phyloP scores from a whole-genome alignment of 2,113 vertebrate genomes.

The Vicugna pacos region DNA sequence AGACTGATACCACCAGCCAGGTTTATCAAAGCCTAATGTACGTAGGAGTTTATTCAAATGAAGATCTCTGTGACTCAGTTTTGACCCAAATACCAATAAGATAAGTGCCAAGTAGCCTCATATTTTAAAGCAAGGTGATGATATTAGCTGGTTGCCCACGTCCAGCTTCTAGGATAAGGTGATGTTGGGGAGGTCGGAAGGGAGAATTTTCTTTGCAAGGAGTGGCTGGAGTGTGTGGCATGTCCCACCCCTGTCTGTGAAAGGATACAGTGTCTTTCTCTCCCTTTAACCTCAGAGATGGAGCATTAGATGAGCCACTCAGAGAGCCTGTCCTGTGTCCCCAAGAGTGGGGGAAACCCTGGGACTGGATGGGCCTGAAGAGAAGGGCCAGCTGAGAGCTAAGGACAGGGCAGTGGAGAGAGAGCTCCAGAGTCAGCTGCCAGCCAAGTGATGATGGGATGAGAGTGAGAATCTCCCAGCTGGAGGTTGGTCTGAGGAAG shows the following conservation, averaged over 20 bases:
- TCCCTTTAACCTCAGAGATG: neutral
- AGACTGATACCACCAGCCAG: neutral
- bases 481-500: neutral
- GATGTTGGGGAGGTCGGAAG: neutral
- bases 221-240: neutral
- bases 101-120: neutral
- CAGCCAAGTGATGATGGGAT: neutral
- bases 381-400: neutral
- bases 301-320: neutral
- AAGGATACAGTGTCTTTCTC: neutral
- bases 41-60: neutral
- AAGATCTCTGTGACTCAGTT: neutral
- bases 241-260: neutral
- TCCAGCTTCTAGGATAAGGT: neutral
- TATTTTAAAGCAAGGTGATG: neutral
- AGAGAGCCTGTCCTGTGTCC: neutral
- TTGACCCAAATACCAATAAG: neutral
- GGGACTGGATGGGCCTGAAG: neutral
- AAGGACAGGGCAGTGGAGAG: neutral
- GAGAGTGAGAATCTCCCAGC: neutral
- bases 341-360: neutral
- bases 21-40: neutral
- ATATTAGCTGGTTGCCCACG: neutral
- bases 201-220: neutral
- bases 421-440: neutral